Base-by-base conservation (phyloP, 2,797 vertebrate genomes). In the Hybognathus amarus region DNA sequence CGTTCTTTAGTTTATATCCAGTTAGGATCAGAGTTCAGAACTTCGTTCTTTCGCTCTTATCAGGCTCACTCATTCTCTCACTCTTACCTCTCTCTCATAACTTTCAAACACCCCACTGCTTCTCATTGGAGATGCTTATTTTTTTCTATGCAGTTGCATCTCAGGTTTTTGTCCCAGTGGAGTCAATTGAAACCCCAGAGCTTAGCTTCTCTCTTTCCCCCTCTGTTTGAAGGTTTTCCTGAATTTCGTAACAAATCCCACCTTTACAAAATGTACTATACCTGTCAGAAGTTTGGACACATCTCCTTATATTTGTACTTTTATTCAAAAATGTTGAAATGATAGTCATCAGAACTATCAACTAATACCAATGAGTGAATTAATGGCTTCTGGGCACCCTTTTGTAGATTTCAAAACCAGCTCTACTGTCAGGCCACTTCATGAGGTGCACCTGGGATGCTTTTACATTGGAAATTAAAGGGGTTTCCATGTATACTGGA, bases 21-120 rank as follows among this genome's bases (percentile, higher is more conserved):
- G 11, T 52, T 36, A 59, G 22, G 20, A 36, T 38, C 52, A 59
- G 20, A n/a, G n/a, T n/a, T n/a, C n/a, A 56, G 4, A 24, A 40
- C 22, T 56, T 59, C 33, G 54, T 61, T 24, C 52, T 59, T 59
- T 59, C 20, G 2, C 33, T 76, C 52, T 59, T 40, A 36, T 77
- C 74, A 77, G 33, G n/a, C 52, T 33, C 27, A 2, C 45, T 52
- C 18, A 22, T 75, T 76, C 52, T 38, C 42, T 42, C 54, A 40
- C 36, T 59, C 52, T 17, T 76, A 18, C 9, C 17, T 15, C 20
- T 15, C 73, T 76, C 54, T 61, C n/a, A 3, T 61, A 27, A 36
- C 74, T 59, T 24, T 76, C 36, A 76, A 40, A 61, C 74, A 76
- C 74, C 59, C n/a, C 33, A 17, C 33, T 27, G 36, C 22, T 22